Evolutionary conservation across 2,888 invertebrate species (phyloP), one percentile per base, ranked within the genome.

Genomic region (Aphidoletes aphidimyza): DNA sequence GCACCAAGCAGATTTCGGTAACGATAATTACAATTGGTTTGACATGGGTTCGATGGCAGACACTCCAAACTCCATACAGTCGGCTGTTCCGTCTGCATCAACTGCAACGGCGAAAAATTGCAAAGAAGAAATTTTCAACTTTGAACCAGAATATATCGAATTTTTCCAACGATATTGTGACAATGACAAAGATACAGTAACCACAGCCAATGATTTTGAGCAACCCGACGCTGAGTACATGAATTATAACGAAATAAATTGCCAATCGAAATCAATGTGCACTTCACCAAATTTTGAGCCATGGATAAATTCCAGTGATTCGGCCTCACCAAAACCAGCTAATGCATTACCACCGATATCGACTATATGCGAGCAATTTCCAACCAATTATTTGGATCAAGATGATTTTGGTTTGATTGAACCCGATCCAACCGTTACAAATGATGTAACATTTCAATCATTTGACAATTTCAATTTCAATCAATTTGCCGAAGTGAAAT

Each of bases 171-270:
- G 86, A 30, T 47, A 22, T 17, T 85, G 22, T 54, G 69, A 84
- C 42, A 59, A 83, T 30, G 84, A 85, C 49, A 83, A 84, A n/a
- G 17, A 54, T n/a, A 1, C 37, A 37, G 37, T 3, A n/a, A 45
- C 34, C 26, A 83, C 85, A 30, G 36, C 85, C 37, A 86, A 88
- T 49, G 88, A 88, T 86, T 86, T 89, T 83, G 89, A 89, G 8
- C 37, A 37, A n/a, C 19, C 36, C 5, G 81, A 81, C 85, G 88
- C 88, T 85, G 90, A 90, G 86, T 90, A 90, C 86, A 90, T 89
- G 86, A 90, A 90, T 87, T 90, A 90, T 86, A 89, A 90, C 85
- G 90, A 90, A 87, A 89, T 90, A 86, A 90, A 90, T 88, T 90
- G 90, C 86, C 90, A 90, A 87, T 90, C 90, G 81, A 90, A 90